Conservation (phyloP, 2,113 vertebrate species). For the Leucosticte australis region DNA sequence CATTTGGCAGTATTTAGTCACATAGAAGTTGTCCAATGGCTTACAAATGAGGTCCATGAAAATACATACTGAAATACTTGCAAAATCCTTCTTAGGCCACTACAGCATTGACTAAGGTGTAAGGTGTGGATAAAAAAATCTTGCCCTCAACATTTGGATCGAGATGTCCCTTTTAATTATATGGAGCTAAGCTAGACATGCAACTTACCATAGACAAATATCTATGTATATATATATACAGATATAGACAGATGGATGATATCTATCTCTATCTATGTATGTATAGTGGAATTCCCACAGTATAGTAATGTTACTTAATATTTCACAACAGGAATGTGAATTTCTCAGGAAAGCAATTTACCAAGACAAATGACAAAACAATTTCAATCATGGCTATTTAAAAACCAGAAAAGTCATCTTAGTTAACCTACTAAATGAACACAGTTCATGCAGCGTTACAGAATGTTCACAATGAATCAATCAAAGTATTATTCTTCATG, state of each 20-base stretch:
- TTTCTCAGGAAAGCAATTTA: background rate
- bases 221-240: too few relatives aligned
- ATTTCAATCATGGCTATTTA: background rate
- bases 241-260: background rate
- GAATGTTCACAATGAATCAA: background rate
- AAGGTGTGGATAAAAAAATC: background rate
- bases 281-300: background rate
- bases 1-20: background rate
- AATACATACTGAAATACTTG: background rate
- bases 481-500: background rate
- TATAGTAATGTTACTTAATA: background rate
- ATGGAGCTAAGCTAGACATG: background rate
- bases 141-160: background rate
- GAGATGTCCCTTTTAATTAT: background rate
- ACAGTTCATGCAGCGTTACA: background rate
- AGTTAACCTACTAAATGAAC: background rate
- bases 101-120: background rate
- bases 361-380: background rate
- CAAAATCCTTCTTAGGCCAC: background rate
- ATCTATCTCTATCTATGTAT: background rate
- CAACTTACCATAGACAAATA: background rate
- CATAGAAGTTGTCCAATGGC: background rate
- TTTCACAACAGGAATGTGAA: background rate
- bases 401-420: background rate
- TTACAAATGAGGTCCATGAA: background rate